Evolutionary conservation across 2,113 vertebrate species (phyloP), one percentile per base, ranked within the genome.

Genomic region (Daubentonia madagascariensis): DNA sequence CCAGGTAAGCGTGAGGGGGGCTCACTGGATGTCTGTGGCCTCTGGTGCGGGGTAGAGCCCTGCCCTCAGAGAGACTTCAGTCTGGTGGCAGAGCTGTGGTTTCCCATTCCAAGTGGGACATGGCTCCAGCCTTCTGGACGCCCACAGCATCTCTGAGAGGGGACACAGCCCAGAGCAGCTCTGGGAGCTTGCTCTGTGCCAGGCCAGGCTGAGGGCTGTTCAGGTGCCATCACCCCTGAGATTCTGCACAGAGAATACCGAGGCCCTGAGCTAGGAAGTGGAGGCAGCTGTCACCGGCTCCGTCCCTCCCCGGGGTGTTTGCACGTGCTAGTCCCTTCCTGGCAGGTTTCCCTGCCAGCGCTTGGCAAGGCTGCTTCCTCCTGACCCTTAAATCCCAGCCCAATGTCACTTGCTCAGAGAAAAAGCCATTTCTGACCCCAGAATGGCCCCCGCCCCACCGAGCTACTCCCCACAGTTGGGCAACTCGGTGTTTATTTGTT

Each of bases 401-500:
- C 32, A 7, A 35, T 88, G 91, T 76, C 81, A 78, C 59, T 5
- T 52, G 17, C 57, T 54, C 23, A 14, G 67, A n/a, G 52, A 95
- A n/a, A 52, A 95, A 76, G 63, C 90, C 70, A 5, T 37, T 78
- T 45, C 91, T 35, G 73, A 67, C 93, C 50, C 59, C 35, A 5
- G 11, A 0, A 37, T 3, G n/a, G 52, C 10, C 54, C 73, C 54
- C 59, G 13, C 16, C 35, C 35, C n/a, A 1, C 40, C n/a, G 0
- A 11, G 52, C 50, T 17, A 14, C 78, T 37, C 32, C 61, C 43
- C 52, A 8, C n/a, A 2, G 14, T 1, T 1, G 85, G 68, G 3
- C 65, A 12, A 52, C 52, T 9, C 14, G 28, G 61, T 48, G 13
- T 48, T 48, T 8, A 48, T 40, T 11, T 2, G 40, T 48, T 72